Conservation (phyloP, 2,888 invertebrate genomes). For the Chymomyza caudatula region DNA sequence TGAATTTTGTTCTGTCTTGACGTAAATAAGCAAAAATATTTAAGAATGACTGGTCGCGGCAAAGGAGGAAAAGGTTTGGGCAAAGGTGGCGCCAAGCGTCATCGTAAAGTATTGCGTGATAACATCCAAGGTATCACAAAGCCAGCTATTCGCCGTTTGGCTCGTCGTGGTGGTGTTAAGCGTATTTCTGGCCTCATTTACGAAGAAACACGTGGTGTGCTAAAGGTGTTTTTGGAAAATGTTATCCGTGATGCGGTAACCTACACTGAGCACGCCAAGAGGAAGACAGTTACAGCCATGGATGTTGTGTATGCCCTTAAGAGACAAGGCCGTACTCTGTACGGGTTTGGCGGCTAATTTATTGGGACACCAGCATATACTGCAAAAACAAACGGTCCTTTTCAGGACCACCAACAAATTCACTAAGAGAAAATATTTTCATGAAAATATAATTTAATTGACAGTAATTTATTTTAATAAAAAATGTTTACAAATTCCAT, state of each 20-base stretch:
- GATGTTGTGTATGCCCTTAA: conserved; percentile 92
- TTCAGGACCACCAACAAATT: too few relatives aligned
- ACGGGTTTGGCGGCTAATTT: conserved; percentile 90
- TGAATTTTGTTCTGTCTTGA: neutral
- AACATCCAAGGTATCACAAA: conserved; percentile 91
- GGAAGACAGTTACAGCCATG: conserved; percentile 93
- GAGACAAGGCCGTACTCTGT: conserved; percentile 88
- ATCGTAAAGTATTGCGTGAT: conserved; percentile 88
- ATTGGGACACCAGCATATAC: too few relatives aligned
- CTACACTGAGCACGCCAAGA: conserved; percentile 91
- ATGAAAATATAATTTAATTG: too few relatives aligned
- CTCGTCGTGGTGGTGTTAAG: conserved; percentile 85
- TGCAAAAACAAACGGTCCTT: too few relatives aligned
- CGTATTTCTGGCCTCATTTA: conserved; percentile 87
- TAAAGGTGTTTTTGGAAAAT: conserved; percentile 90
- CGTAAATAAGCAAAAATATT: conserved; percentile 1
- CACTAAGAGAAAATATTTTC: too few relatives aligned
- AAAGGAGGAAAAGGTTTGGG: conserved; percentile 89
- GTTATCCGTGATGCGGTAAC: conserved; percentile 90
- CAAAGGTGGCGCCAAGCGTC: conserved; percentile 90
- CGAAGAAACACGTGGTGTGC: conserved; percentile 87
- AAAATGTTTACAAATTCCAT: too few relatives aligned
- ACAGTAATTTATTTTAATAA: too few relatives aligned
- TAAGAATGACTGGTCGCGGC: conserved; percentile 86
- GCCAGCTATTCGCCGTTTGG: conserved; percentile 86